Percentiles rank a stretch among this genome's conserved stretches.
phyloP scores from a whole-genome alignment of 2,888 invertebrate species.

The Eremobia ochroleuca region DNA sequence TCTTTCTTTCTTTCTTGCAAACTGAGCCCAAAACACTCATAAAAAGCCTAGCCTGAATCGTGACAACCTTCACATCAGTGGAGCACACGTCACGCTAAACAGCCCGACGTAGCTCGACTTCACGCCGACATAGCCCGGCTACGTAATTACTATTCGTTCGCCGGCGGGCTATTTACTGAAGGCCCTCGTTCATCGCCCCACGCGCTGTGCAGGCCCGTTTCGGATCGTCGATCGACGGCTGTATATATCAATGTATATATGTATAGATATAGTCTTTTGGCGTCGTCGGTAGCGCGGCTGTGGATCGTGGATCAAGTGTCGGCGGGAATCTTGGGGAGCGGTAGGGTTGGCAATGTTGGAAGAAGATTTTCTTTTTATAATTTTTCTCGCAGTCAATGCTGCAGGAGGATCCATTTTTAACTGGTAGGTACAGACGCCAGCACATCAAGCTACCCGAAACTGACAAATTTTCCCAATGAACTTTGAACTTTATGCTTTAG shows the following conservation, averaged over 20 bases:
- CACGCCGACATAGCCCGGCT: constrained; percentile 26
- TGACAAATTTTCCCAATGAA: too few species aligned
- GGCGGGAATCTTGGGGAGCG: constrained; percentile 53
- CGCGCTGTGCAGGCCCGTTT: constrained; percentile 27
- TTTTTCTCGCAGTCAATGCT: not conserved
- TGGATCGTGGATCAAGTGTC: constrained; percentile 67
- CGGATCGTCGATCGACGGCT: constrained; percentile 22
- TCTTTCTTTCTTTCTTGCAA: too few species aligned
- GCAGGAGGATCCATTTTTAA: too few species aligned
- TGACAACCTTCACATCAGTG: not conserved
- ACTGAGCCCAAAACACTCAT: not conserved
- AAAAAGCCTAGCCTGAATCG: not conserved
- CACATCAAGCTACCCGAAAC: too few species aligned
- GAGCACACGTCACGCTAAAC: constrained; percentile 16
- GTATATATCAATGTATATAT: constrained; percentile 13
- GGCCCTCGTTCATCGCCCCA: constrained; percentile 49
- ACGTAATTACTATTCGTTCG: constrained; percentile 57
- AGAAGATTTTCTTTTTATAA: not conserved
- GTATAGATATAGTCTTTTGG: constrained; percentile 36
- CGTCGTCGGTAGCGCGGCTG: constrained; percentile 49
- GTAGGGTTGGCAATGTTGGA: constrained; percentile 46
- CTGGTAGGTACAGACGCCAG: too few species aligned
- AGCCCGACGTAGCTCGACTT: constrained; percentile 23
- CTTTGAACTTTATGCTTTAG: too few species aligned
- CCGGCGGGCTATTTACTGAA: constrained; percentile 52